phyloP scores from a whole-genome alignment of 2,888 invertebrate genomes.

The Rutpela maculata region DNA sequence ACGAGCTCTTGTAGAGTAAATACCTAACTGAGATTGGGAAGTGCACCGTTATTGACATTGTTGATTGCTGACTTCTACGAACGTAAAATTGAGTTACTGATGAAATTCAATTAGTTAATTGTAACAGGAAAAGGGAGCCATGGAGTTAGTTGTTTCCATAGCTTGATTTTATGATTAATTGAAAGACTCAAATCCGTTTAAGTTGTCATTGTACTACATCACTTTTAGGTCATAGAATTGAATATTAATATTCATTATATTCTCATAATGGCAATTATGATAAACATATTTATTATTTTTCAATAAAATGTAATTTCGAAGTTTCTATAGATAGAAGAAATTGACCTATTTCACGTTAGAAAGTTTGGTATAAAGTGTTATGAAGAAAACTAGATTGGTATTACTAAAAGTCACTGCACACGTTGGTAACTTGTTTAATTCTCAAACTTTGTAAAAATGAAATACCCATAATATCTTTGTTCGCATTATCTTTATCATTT shows the following conservation, averaged over 20 bases:
- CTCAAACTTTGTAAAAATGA: no score
- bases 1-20: constrained; percentile 34
- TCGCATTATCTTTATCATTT: no score
- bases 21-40: constrained; percentile 34
- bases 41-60: constrained; percentile 42
- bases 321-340: no score
- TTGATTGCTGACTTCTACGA: constrained; percentile 43
- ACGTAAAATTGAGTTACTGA: constrained; percentile 39
- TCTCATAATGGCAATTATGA: not conserved
- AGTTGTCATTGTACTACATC: not conserved
- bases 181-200: constrained; percentile 12
- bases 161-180: constrained; percentile 22
- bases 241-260: not conserved
- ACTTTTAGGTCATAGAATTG: not conserved
- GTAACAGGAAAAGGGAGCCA: constrained; percentile 32
- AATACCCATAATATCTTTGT: no score
- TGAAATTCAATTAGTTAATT: constrained; percentile 47
- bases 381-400: no score
- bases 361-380: no score
- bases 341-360: no score
- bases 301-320: no score
- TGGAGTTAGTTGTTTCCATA: constrained; percentile 4
- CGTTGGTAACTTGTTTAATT: no score
- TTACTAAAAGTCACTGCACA: no score
- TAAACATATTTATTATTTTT: no score